Conservation (phyloP, 2,888 invertebrate species). For the Drosophila ustulata region DNA sequence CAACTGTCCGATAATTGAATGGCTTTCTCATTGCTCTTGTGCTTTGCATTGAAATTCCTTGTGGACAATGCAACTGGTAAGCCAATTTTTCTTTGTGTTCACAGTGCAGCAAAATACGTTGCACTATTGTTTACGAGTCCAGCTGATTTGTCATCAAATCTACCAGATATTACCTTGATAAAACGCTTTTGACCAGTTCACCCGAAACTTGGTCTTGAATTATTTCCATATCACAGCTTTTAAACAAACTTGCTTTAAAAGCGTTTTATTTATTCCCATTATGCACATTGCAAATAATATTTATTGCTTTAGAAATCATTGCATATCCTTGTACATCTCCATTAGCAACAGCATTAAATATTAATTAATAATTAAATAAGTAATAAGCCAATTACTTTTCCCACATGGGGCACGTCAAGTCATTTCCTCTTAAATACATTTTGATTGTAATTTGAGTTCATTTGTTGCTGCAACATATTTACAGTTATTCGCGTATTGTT, state of each 20-base stretch:
- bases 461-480: neutral
- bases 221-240: neutral
- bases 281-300: too few relatives aligned
- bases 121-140: constrained; percentile 37
- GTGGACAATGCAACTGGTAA: constrained; percentile 46
- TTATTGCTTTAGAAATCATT: neutral
- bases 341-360: neutral
- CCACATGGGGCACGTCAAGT: neutral
- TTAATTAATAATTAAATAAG: neutral
- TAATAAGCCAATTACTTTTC: neutral
- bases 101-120: constrained; percentile 29
- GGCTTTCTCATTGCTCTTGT: neutral
- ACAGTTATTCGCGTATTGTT: neutral
- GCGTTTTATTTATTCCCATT: too few relatives aligned
- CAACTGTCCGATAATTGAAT: constrained; percentile 17
- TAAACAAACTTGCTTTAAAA: neutral
- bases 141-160: constrained; percentile 46
- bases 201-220: neutral
- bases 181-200: constrained; percentile 32
- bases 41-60: constrained; percentile 5
- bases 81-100: constrained; percentile 19
- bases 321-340: constrained; percentile 25
- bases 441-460: neutral
- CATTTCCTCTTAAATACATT: neutral
- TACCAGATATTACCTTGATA: constrained; percentile 15